Evolutionary conservation across 2,797 vertebrate species (phyloP).

Genomic region (Etheostoma nigrum): DNA sequence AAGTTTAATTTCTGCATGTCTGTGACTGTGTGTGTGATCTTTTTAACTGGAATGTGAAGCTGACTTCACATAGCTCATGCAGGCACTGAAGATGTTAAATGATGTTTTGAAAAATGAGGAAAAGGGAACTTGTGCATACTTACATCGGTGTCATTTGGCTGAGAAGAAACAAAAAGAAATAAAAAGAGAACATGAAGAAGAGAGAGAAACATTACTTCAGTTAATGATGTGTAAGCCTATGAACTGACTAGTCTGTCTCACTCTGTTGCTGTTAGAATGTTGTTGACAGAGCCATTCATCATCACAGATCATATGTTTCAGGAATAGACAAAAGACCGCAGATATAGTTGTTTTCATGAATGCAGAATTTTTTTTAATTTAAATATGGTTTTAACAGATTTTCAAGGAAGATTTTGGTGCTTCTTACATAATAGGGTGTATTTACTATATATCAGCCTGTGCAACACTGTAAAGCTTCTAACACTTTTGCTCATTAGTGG

Average conservation of each 20-base stretch:
- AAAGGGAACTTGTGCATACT: slow-evolving; percentile 67
- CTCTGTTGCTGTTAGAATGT: slow-evolving; percentile 12
- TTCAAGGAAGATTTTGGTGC: not conserved
- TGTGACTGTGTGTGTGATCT: slow-evolving; percentile 29
- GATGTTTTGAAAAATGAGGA: slow-evolving; percentile 41
- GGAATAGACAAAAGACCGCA: not conserved
- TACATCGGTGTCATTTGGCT: slow-evolving; percentile 82
- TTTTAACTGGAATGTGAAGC: slow-evolving; percentile 56
- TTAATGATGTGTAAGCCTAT: slow-evolving; percentile 44
- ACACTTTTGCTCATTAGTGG: slow-evolving; percentile 1
- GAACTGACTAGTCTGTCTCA: slow-evolving; percentile 17
- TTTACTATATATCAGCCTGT: not conserved
- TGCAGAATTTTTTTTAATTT: not conserved
- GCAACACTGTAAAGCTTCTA: not conserved
- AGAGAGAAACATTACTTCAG: slow-evolving; percentile 43
- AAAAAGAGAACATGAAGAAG: slow-evolving; percentile 22
- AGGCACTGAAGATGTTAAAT: slow-evolving; percentile 53
- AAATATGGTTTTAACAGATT: not conserved
- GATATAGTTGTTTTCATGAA: not conserved
- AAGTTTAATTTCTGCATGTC: slow-evolving; percentile 10
- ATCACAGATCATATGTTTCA: not conserved
- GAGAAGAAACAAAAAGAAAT: slow-evolving; percentile 25
- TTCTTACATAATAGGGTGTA: not conserved
- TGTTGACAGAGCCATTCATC: slow-evolving; percentile 8
- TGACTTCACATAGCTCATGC: slow-evolving; percentile 52